Evolutionary conservation across 2,113 vertebrate species (phyloP).

Genomic region (Symphodus melops): DNA sequence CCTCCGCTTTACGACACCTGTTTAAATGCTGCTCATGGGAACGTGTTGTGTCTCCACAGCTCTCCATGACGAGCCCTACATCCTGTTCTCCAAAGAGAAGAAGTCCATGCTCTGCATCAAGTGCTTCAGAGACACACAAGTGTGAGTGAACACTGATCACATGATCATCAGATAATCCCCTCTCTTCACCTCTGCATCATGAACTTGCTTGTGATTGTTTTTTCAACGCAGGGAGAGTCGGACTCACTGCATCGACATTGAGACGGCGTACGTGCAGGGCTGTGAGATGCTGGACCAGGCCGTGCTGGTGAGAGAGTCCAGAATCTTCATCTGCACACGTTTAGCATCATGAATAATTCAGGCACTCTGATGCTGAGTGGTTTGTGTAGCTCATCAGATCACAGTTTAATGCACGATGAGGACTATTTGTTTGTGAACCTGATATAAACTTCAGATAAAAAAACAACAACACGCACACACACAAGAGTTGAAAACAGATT

Average conservation of each 20-base stretch:
- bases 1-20: no score
- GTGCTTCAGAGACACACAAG: constrained; percentile 96
- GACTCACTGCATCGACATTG: constrained; percentile 94
- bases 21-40: no score
- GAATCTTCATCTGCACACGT: constrained; percentile 6
- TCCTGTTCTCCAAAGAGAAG: constrained; percentile 95
- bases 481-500: no score
- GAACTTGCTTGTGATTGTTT: neutral
- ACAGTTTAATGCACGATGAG: neutral
- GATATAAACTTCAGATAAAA: no score
- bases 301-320: constrained; percentile 84
- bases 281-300: constrained; percentile 95
- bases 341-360: constrained; percentile 36
- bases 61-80: constrained; percentile 93
- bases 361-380: neutral
- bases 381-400: neutral
- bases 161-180: neutral
- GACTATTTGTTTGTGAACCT: neutral
- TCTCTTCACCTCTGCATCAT: neutral
- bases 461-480: no score
- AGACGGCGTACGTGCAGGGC: constrained; percentile 92
- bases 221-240: constrained; percentile 87
- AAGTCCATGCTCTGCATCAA: constrained; percentile 96
- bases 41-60: constrained; percentile 74
- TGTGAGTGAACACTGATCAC: constrained; percentile 80